Evolutionary conservation across 30 jellyfish, hydroid and myxozoan genomes (phyloP), one percentile per base, ranked within the genome.

Genomic region (Clytia hemisphaerica): DNA sequence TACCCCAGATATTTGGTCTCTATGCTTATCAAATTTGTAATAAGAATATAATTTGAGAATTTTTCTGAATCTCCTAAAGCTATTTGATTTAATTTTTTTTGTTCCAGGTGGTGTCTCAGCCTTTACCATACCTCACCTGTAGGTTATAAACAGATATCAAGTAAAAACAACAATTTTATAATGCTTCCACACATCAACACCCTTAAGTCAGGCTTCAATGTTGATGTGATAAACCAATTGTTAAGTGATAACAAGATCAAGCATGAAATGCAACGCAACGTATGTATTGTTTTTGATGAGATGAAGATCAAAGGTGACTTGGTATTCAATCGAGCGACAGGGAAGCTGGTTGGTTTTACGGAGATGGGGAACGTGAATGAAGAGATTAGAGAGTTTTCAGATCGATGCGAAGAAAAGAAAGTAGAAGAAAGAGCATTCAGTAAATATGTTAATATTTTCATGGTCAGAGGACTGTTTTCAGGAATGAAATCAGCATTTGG

Each of bases 71-170:
- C n/a, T n/a, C n/a, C n/a, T n/a, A n/a, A n/a, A n/a, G n/a, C n/a
- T n/a, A n/a, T n/a, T n/a, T n/a, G n/a, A n/a, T n/a, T n/a, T n/a
- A n/a, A n/a, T n/a, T n/a, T n/a, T n/a, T n/a, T n/a, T n/a, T n/a
- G n/a, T n/a, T n/a, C n/a, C n/a, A 62, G 76, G 62, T 37, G 76
- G 76, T 62, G 76, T 62, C 66, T 62, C 27, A 1, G 76, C 66
- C 21, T 62, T 16, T 1, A 62, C 76, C 65, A 29, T 29, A 62
- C 60, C 32, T 30, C 66, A 30, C 76, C 68, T 1, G 76, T 33
- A 16, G 62, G 67, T 1, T 37, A 62, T 37, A 28, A 32, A 37
- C 76, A 62, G 21, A 37, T 62, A n/a, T 12, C 38, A 29, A 62
- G 62, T 37, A 30, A 38, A 62, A 27, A 33, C 21, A 30, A 30